These are phyloP conservation scores for Salvelinus sp. DNA, from an alignment of 2,113 vertebrate species.

Conservation along the genomic window DNA sequence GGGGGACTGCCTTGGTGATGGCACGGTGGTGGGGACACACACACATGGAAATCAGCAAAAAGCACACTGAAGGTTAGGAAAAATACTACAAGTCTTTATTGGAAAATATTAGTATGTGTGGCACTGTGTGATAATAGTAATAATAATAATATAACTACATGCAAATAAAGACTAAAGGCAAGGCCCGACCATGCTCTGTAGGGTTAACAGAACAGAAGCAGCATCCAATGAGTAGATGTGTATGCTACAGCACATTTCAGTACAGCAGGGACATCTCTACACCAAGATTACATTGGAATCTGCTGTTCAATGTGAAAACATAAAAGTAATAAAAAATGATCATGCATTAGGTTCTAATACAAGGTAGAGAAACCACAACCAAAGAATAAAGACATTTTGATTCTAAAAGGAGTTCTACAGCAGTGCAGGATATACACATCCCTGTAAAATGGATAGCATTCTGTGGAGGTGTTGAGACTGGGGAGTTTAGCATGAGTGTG, in stretches of 20 bases:
- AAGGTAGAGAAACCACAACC: conserved; percentile 94
- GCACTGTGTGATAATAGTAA: conserved; percentile 88
- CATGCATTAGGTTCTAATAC: conserved; percentile 98
- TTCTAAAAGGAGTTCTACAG: conserved; percentile 95
- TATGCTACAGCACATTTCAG: conserved; percentile 94
- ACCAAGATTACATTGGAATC: conserved; percentile 96
- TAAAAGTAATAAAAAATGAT: conserved; percentile 73
- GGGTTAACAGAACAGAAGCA: conserved; percentile 97
- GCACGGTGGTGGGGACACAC: conserved; percentile 55
- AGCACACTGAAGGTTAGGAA: conserved; percentile 84
- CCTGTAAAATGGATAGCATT: conserved; percentile 98
- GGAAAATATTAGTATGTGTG: conserved; percentile 99
- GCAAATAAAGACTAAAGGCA: conserved; percentile 95
- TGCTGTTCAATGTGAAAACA: conserved; percentile 95
- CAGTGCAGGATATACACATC: conserved; percentile 96
- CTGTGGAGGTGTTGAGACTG: conserved; percentile 53
- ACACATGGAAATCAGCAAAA: conserved; percentile 83
- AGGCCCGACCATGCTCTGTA: conserved; percentile 94
- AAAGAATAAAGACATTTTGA: conserved; percentile 90
- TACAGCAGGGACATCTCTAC: conserved; percentile 96
- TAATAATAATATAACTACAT: conserved; percentile 84
- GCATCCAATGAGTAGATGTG: conserved; percentile 99
- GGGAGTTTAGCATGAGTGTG: conserved; percentile 17
- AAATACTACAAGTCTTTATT: conserved; percentile 98
- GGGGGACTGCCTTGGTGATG: conserved; percentile 64